Conservation (phyloP, 1,140 invertebrate genomes). For the Colletes gigas region DNA sequence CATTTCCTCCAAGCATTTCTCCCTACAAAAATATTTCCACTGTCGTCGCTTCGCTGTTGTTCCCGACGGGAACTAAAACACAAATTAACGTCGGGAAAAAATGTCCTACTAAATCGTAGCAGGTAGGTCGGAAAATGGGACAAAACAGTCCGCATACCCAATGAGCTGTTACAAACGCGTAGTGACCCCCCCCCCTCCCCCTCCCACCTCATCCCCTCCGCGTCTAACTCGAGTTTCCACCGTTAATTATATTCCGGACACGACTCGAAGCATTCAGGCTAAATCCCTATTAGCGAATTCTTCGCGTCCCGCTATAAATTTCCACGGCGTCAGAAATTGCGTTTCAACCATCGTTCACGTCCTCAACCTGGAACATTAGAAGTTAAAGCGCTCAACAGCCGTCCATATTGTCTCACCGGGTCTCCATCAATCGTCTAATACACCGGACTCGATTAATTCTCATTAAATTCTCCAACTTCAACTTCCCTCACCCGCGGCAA, state of each 20-base stretch:
- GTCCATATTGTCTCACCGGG: slow-evolving; percentile 1
- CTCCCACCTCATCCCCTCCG: too few relatives aligned
- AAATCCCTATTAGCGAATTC: slow-evolving; percentile 38
- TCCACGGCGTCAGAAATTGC: not conserved
- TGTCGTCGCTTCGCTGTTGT: not conserved
- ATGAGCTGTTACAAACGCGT: slow-evolving; percentile 2
- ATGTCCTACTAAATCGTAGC: not conserved
- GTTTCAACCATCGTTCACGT: slow-evolving; percentile 4
- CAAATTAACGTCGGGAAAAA: not conserved
- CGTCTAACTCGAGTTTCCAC: not conserved
- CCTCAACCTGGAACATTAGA: not conserved
- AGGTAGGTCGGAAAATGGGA: not conserved
- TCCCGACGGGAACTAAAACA: not conserved
- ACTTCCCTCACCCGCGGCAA: not conserved
- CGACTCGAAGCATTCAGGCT: not conserved
- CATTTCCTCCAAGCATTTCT: not conserved
- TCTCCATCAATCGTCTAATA: slow-evolving; percentile 25
- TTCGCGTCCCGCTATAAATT: slow-evolving; percentile 30
- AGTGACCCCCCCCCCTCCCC: too few relatives aligned
- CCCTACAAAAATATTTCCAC: not conserved
- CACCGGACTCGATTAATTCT: slow-evolving; percentile 31
- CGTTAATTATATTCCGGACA: slow-evolving; percentile 39
- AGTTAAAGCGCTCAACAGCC: slow-evolving; percentile 7
- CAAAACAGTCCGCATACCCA: slow-evolving; percentile 5
- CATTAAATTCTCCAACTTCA: slow-evolving; percentile 29